These are phyloP conservation scores for Drosophila melanica DNA, from an alignment of 1,140 invertebrate species.

Conservation along the genomic window DNA sequence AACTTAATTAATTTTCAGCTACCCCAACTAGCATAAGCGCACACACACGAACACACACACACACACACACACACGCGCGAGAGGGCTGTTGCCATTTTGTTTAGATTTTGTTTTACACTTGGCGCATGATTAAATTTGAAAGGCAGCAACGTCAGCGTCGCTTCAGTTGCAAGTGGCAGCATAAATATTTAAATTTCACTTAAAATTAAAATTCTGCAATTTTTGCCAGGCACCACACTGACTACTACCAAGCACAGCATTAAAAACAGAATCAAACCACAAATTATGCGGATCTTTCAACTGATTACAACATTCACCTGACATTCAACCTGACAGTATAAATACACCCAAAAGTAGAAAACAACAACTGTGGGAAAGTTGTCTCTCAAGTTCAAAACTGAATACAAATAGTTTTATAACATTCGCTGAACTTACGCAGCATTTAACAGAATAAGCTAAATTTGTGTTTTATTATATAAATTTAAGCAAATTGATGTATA, in stretches of 20 bases:
- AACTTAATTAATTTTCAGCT: conserved; percentile 79
- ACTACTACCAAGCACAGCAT: conserved; percentile 6
- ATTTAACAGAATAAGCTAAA: too few relatives aligned
- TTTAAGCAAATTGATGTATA: too few relatives aligned
- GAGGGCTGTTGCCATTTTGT: too few relatives aligned
- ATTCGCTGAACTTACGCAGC: too few relatives aligned
- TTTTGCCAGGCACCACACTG: conserved; percentile 17
- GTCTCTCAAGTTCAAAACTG: too few relatives aligned
- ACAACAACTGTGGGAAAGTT: too few relatives aligned
- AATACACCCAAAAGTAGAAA: neutral
- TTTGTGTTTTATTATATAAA: too few relatives aligned
- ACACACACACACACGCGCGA: conserved; percentile 1
- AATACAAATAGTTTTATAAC: too few relatives aligned
- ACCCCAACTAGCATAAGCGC: conserved; percentile 53
- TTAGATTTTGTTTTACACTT: conserved; percentile 74
- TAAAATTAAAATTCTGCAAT: conserved; percentile 58
- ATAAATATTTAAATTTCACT: conserved; percentile 77
- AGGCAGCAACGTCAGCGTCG: conserved; percentile 9
- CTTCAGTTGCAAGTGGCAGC: conserved; percentile 18
- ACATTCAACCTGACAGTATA: neutral
- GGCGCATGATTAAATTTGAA: conserved; percentile 75
- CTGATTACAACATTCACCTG: too few relatives aligned
- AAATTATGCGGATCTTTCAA: neutral
- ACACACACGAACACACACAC: conserved; percentile 17
- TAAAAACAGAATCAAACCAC: too few relatives aligned